Percentiles rank a stretch among this genome's conserved stretches.
phyloP scores from a whole-genome alignment of 2,888 invertebrate genomes.

The Agrochola litura region DNA sequence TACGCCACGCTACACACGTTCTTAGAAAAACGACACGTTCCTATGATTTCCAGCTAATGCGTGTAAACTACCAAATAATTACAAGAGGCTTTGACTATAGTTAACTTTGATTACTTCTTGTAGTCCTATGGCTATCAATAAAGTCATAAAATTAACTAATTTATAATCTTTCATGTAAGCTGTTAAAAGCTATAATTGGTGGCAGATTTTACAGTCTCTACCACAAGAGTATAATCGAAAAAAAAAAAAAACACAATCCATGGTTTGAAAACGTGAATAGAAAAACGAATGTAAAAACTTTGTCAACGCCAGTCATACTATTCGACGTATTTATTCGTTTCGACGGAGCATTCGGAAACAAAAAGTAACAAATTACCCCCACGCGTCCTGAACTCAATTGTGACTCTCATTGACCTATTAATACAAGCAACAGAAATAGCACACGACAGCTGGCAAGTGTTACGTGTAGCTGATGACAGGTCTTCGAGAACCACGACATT shows the following conservation, averaged over 20 bases:
- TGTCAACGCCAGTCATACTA: constrained; percentile 22
- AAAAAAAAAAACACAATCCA: constrained; percentile 14
- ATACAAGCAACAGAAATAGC: constrained; percentile 56
- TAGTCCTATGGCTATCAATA: constrained; percentile 2
- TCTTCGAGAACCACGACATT: constrained; percentile 27
- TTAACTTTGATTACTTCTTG: constrained; percentile 28
- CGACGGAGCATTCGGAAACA: constrained; percentile 53
- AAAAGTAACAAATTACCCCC: constrained; percentile 55
- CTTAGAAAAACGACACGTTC: not conserved
- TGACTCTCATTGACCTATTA: constrained; percentile 64
- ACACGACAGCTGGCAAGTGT: constrained; percentile 55
- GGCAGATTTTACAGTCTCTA: not conserved
- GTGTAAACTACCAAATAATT: constrained; percentile 26
- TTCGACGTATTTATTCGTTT: constrained; percentile 36
- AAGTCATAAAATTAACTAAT: constrained; percentile 10
- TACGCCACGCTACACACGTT: not conserved
- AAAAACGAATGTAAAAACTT: constrained; percentile 28
- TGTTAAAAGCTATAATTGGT: constrained; percentile 10
- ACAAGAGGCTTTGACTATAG: constrained; percentile 14
- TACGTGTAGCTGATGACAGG: constrained; percentile 46
- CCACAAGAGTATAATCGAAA: not conserved
- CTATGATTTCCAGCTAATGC: not conserved
- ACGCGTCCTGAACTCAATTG: constrained; percentile 58
- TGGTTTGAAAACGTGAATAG: not conserved
- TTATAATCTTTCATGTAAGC: constrained; percentile 20